A percentile compares a stretch with the other conserved stretches of the same genome.
These are phyloP conservation scores for Amphilophus citrinellus DNA, from an alignment of 2,113 vertebrate species.

Conservation along the genomic window DNA sequence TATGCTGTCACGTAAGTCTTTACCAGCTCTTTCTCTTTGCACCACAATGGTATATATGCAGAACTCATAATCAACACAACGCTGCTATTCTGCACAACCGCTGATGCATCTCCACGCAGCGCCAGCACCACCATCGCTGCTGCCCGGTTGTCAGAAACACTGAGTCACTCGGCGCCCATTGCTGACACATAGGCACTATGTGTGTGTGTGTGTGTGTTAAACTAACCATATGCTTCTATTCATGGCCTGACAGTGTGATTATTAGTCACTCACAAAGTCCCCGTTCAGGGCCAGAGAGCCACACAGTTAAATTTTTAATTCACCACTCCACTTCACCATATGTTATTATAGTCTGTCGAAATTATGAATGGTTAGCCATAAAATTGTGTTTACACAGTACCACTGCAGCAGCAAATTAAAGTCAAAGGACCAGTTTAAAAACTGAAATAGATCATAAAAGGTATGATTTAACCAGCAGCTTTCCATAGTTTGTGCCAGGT, in stretches of 20 bases:
- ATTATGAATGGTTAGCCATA: slow-evolving; percentile 62
- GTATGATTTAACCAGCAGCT: slow-evolving; percentile 36
- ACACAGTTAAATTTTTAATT: slow-evolving; percentile 57
- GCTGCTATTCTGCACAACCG: slow-evolving; percentile 60
- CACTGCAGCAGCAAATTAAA: slow-evolving; percentile 35
- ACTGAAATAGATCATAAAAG: slow-evolving; percentile 46
- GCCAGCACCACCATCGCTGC: slow-evolving; percentile 41
- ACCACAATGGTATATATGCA: slow-evolving; percentile 18
- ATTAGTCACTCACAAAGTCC: slow-evolving; percentile 71
- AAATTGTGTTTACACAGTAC: slow-evolving; percentile 55
- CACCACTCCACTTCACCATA: slow-evolving; percentile 41
- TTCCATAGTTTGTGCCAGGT: slow-evolving; percentile 45
- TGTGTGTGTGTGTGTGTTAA: slow-evolving; percentile 46
- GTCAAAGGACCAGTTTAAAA: slow-evolving; percentile 34
- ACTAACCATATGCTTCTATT: slow-evolving; percentile 72
- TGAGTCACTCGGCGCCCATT: slow-evolving; percentile 64
- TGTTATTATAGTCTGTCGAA: slow-evolving; percentile 71
- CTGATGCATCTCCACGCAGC: slow-evolving; percentile 54
- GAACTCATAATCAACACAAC: slow-evolving; percentile 66
- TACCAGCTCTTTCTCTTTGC: slow-evolving; percentile 8
- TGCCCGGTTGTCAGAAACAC: slow-evolving; percentile 65
- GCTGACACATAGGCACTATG: slow-evolving; percentile 60
- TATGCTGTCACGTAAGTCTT: slow-evolving; percentile 97
- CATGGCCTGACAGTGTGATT: slow-evolving; percentile 65
- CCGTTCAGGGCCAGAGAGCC: slow-evolving; percentile 57